A percentile compares a stretch with the other conserved stretches of the same genome.
Evolutionary conservation across 2,888 invertebrate genomes (phyloP).

Genomic region (Zonitis immaculata): DNA sequence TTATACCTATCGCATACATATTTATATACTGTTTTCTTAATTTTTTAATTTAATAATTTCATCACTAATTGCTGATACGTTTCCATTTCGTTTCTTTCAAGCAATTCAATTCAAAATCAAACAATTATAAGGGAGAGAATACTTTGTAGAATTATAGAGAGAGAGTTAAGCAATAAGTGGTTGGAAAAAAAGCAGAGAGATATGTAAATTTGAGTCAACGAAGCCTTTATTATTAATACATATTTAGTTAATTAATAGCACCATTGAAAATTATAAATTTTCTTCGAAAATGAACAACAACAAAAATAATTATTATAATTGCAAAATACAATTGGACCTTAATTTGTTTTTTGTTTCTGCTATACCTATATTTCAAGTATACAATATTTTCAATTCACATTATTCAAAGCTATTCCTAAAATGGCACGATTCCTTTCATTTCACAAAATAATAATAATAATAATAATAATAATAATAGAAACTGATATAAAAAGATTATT

Average conservation of each 20-base stretch:
- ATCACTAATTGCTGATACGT: constrained; percentile 50
- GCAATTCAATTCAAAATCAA: constrained; percentile 17
- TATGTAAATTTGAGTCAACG: constrained; percentile 19
- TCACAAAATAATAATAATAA: constrained; percentile 30
- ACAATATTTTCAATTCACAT: constrained; percentile 13
- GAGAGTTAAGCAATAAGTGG: constrained; percentile 18
- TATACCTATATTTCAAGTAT: constrained; percentile 21
- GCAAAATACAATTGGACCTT: constrained; percentile 31
- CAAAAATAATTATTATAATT: constrained; percentile 23
- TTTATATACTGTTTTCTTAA: too few species aligned
- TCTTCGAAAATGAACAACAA: not conserved
- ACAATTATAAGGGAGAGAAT: constrained; percentile 16
- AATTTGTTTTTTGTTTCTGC: constrained; percentile 23
- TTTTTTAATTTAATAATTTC: constrained; percentile 38
- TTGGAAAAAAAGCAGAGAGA: constrained; percentile 29
- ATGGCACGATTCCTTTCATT: constrained; percentile 45
- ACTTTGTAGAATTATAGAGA: constrained; percentile 7
- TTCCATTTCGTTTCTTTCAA: constrained; percentile 45
- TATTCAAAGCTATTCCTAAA: constrained; percentile 38
- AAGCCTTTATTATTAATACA: constrained; percentile 22
- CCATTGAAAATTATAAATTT: constrained; percentile 37
- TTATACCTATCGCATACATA: constrained; percentile 26
- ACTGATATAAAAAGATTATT: constrained; percentile 4
- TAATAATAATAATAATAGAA: constrained; percentile 25
- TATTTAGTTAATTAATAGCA: constrained; percentile 41